A percentile compares a stretch with the other conserved stretches of the same genome.
Conservation (phyloP, 2,113 vertebrate genomes). For the Fukomys damarensis region DNA sequence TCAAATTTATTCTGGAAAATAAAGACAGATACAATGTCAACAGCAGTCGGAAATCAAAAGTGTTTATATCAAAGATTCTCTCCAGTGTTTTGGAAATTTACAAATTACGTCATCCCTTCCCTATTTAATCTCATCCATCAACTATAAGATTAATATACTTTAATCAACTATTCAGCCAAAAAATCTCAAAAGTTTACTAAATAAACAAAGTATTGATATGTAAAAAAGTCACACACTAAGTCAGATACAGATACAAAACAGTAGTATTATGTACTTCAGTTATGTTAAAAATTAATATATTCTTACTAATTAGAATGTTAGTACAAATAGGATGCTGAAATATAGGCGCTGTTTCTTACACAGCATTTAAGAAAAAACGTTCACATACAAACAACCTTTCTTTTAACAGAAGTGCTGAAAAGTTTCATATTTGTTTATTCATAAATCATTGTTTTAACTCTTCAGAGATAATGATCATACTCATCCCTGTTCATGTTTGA, state of each 20-base stretch:
- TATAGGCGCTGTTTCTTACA: background rate
- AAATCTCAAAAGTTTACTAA: background rate
- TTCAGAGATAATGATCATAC: slow-evolving; percentile 19
- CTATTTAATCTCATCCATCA: background rate
- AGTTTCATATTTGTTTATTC: background rate
- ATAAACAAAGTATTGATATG: background rate
- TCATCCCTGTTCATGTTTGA: background rate
- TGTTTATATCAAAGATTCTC: background rate
- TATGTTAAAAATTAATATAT: slow-evolving; percentile 18
- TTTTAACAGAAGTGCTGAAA: slow-evolving; percentile 34
- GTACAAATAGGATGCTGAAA: background rate
- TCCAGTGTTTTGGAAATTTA: background rate
- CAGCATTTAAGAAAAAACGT: background rate
- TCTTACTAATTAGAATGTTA: background rate
- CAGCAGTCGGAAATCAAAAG: background rate
- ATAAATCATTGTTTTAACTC: slow-evolving; percentile 22
- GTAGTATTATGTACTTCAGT: background rate
- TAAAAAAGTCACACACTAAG: background rate
- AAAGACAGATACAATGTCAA: background rate
- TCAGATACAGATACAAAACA: background rate
- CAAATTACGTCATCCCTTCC: background rate
- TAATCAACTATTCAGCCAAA: background rate
- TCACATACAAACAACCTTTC: slow-evolving; percentile 3
- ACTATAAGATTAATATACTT: background rate
- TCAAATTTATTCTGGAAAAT: background rate